Conservation (phyloP, 2,113 vertebrate species). For the Corvus cornix region DNA sequence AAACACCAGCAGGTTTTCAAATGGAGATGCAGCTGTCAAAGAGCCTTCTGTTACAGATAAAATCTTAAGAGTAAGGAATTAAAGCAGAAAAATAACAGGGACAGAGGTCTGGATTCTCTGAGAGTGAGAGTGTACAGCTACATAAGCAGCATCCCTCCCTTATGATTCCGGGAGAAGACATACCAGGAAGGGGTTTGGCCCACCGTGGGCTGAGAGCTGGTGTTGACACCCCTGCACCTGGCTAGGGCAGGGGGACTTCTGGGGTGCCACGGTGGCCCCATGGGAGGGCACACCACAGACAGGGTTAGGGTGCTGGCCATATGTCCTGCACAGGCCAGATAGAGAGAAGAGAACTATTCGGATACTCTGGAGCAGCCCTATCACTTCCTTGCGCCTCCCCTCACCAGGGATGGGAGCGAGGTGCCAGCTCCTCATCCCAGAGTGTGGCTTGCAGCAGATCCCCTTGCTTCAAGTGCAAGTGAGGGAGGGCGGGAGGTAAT, state of each 20-base stretch:
- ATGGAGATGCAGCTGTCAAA: constrained; percentile 44
- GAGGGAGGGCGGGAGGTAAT: constrained; percentile 7
- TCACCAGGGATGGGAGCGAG: neutral
- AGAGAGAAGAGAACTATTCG: neutral
- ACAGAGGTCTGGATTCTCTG: neutral
- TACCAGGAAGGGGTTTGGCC: neutral
- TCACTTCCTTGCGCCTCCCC: neutral
- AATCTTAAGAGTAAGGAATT: neutral
- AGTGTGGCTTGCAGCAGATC: neutral
- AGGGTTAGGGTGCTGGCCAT: rapidly evolving
- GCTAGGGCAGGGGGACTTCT: neutral
- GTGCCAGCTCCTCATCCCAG: neutral
- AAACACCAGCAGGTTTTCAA: constrained; percentile 43
- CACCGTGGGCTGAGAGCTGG: neutral
- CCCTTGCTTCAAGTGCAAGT: neutral
- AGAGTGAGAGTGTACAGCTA: neutral
- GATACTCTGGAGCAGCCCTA: neutral
- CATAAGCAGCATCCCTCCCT: neutral
- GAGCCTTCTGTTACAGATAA: neutral
- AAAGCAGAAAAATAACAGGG: neutral
- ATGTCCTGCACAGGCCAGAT: neutral
- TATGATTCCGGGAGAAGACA: neutral
- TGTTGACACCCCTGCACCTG: neutral
- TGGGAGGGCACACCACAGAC: neutral
- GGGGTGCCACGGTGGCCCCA: neutral